These are phyloP conservation scores for Mobula birostris DNA, from an alignment of 2,113 vertebrate genomes.

Conservation along the genomic window DNA sequence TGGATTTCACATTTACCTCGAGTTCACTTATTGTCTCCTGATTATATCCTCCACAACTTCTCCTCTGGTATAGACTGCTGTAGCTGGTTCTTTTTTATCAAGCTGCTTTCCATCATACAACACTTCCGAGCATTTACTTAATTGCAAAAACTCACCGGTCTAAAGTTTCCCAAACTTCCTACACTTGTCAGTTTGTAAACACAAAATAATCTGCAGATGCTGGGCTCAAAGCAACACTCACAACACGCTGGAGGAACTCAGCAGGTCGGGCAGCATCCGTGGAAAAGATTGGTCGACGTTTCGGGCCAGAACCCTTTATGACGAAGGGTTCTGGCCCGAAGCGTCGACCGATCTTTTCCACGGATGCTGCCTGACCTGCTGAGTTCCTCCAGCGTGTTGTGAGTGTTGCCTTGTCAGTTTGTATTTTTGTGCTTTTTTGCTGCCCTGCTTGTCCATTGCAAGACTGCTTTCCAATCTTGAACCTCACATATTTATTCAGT, in stretches of 20 bases:
- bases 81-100: neutral
- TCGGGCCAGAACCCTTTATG: no score
- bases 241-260: no score
- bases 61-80: neutral
- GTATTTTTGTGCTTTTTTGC: neutral
- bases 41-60: neutral
- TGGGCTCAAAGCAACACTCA: no score
- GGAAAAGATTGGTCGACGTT: no score
- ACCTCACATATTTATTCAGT: neutral
- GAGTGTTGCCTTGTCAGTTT: neutral
- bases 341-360: no score
- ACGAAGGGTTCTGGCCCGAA: no score
- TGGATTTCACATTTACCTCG: neutral
- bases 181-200: neutral
- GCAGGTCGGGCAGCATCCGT: no score
- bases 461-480: neutral
- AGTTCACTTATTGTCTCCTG: neutral
- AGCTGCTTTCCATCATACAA: neutral
- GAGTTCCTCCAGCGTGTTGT: no score
- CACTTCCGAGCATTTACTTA: neutral
- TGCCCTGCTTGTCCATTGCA: neutral
- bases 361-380: no score
- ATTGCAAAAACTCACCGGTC: neutral
- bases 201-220: no score
- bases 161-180: neutral